Evolutionary conservation across 2,113 vertebrate species (phyloP), one percentile per base, ranked within the genome.

Genomic region (Saimiri boliviensis): DNA sequence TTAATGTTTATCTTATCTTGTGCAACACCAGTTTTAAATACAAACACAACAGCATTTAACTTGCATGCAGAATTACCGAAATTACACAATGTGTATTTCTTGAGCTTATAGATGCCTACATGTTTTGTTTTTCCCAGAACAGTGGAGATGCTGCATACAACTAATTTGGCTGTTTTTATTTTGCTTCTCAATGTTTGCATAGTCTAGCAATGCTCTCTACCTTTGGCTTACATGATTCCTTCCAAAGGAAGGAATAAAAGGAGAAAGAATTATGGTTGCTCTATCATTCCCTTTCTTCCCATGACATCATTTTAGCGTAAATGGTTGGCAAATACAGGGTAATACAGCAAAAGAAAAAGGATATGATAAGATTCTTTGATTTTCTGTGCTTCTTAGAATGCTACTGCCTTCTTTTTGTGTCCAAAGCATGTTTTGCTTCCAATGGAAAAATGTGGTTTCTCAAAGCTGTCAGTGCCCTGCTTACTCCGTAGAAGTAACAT

Each of bases 21-120:
- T 93, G 21, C n/a, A 60, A 76, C 37, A n/a, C 25, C 47, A 87
- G 20, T 80, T 95, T 96, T 90, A 93, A 96, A 66, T 52, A 70
- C 25, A 92, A 93, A 77, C 66, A 54, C 8, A 45, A 77, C 2
- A 81, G 4, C 42, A 90, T 71, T 92, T 66, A 96, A 94, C n/a
- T 86, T 66, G 49, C 60, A 70, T 45, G 37, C n/a, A 52, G 40
- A 91, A 73, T 90, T 70, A 84, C 11, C 13, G 10, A 95, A 91
- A 66, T 76, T n/a, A 66, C 27, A 54, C 9, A 86, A 52, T 77
- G 88, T 5, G n/a, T 77, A 73, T 11, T 93, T 68, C 37, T n/a
- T 88, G 27, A n/a, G 66, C 14, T 58, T 32, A 0, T 21, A 40
- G 21, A 77, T 49, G 14, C n/a, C n/a, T 58, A 52, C 11, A 2